A percentile compares a stretch with the other conserved stretches of the same genome.
phyloP scores from a whole-genome alignment of 92 coral and sea anemone species.

The Palythoa heliodiscus region DNA sequence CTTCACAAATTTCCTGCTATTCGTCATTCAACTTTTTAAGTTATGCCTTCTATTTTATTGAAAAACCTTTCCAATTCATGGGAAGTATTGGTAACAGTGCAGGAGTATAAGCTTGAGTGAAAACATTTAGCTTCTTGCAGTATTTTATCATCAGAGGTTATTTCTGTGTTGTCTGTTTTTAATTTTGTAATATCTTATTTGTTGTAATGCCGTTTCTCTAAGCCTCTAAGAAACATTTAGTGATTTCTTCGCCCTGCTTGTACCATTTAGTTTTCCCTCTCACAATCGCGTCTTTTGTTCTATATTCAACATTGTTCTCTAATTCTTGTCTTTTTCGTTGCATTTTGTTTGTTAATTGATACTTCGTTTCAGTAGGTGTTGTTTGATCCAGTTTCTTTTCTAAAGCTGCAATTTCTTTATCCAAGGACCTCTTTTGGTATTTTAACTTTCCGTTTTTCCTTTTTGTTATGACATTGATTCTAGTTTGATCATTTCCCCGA shows the following conservation, averaged over 20 bases:
- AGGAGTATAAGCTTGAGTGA: neutral
- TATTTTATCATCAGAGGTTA: constrained; percentile 25
- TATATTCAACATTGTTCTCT: neutral
- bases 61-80: constrained; percentile 6
- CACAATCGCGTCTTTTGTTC: constrained; percentile 1
- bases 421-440: neutral
- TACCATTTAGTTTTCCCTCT: constrained; percentile 18
- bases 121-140: constrained; percentile 13
- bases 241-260: constrained; percentile 8
- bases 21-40: neutral
- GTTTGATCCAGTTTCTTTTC: constrained; percentile 16
- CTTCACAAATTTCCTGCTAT: neutral
- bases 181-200: neutral
- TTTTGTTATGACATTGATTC: neutral
- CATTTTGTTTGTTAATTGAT: neutral
- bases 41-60: neutral
- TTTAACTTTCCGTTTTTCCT: neutral
- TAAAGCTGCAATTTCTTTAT: neutral
- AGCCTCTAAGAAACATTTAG: constrained; percentile 6
- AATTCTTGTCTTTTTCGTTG: neutral
- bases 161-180: neutral
- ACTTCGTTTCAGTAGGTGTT: neutral
- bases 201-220: neutral
- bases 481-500: constrained; percentile 1
- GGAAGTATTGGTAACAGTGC: neutral